phyloP scores from a whole-genome alignment of 2,113 vertebrate species.

The Macquaria ambigua region DNA sequence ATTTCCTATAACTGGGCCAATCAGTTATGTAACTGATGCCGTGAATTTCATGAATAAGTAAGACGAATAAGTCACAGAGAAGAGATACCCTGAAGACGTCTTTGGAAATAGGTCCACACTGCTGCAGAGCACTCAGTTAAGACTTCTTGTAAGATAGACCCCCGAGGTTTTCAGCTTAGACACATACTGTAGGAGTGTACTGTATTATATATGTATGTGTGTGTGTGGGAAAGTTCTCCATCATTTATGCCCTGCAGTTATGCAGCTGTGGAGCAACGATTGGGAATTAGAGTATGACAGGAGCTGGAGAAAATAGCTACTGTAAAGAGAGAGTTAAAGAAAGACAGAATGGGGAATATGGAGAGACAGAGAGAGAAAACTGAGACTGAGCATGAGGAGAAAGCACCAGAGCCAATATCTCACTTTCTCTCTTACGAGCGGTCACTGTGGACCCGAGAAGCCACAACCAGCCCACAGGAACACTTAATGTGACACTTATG shows the following conservation, averaged over 20 bases:
- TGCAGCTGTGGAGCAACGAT: constrained; percentile 57
- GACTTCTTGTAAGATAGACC: constrained; percentile 46
- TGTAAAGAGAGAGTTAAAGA: constrained; percentile 44
- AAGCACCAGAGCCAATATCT: not conserved
- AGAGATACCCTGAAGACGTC: constrained; percentile 47
- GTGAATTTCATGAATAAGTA: constrained; percentile 71
- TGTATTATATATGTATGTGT: constrained; percentile 38
- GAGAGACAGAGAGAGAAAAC: constrained; percentile 16
- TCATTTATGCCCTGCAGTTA: constrained; percentile 72
- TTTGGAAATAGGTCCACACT: constrained; percentile 49
- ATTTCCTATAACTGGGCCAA: constrained; percentile 58
- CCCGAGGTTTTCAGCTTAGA: constrained; percentile 26
- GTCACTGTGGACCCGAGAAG: constrained; percentile 10
- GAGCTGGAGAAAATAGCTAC: constrained; percentile 41
- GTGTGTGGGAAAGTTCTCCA: constrained; percentile 48
- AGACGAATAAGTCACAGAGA: constrained; percentile 60
- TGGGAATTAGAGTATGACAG: constrained; percentile 60
- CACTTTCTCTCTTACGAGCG: not conserved
- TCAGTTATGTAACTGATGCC: constrained; percentile 61
- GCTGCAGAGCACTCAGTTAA: constrained; percentile 37
- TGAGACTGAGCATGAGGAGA: not conserved
- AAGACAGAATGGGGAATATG: not conserved
- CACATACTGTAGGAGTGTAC: constrained; percentile 29
- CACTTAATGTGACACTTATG: constrained; percentile 27
- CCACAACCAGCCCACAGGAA: constrained; percentile 22